Conservation (phyloP, 2,113 vertebrate species). For the Ptilorrhoa leucosticta region DNA sequence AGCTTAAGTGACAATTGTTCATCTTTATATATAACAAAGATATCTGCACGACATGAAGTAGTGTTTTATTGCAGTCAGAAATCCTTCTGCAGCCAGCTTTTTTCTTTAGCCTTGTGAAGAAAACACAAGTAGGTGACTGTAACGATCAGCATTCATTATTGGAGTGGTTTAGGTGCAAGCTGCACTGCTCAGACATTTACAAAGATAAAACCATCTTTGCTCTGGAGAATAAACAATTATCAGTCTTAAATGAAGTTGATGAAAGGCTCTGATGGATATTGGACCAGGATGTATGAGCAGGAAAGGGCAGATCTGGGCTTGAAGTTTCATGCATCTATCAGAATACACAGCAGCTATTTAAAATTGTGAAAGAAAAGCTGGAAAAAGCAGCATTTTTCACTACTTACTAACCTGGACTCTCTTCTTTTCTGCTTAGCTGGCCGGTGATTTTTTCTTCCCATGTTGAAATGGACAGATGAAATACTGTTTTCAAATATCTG, state of each 20-base stretch:
- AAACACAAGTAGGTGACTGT: neutral
- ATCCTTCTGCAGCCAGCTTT: neutral
- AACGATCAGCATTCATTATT: neutral
- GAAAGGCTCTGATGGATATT: neutral
- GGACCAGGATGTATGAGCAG: neutral
- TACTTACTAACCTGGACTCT: neutral
- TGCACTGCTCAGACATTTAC: neutral
- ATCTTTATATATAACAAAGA: constrained; percentile 10
- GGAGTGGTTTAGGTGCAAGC: neutral
- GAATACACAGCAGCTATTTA: neutral
- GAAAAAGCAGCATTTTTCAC: neutral
- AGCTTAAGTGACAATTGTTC: constrained; percentile 28
- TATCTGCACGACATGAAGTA: neutral
- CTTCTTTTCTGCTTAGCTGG: neutral
- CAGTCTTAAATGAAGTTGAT: neutral
- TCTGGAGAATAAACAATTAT: neutral
- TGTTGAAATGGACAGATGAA: neutral
- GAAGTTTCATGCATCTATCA: neutral
- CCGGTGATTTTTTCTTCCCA: neutral
- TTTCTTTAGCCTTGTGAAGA: neutral
- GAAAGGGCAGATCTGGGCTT: neutral
- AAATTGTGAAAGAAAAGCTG: neutral
- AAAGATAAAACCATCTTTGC: neutral
- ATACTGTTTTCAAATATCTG: neutral
- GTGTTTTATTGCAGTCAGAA: neutral